Conservation (phyloP, 2,113 vertebrate genomes). For the Lucifuga dentata region DNA sequence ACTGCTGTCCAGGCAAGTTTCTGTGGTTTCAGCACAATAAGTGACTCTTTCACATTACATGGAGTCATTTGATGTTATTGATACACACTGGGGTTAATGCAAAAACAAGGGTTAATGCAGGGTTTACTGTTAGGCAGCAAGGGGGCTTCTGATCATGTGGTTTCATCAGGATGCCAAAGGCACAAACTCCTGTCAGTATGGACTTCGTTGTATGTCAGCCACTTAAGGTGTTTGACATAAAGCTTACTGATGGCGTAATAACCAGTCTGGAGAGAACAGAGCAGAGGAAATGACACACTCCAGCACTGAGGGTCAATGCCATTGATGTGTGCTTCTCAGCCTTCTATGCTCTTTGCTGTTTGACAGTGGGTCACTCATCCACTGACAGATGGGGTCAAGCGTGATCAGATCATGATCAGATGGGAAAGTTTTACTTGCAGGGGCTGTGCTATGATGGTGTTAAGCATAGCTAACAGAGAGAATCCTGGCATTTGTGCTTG, state of each 20-base stretch:
- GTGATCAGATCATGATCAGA: slow-evolving; percentile 17
- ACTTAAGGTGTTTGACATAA: background rate
- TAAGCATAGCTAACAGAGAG: background rate
- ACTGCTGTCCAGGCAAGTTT: no score
- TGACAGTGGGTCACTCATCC: slow-evolving; percentile 48
- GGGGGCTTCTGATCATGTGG: no score
- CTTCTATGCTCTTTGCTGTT: slow-evolving; percentile 1
- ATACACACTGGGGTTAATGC: no score
- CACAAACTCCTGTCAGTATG: background rate
- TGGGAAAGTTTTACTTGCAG: slow-evolving; percentile 14
- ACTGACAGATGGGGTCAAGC: slow-evolving; percentile 15
- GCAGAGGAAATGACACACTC: background rate
- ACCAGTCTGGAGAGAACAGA: no score
- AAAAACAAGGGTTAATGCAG: no score
- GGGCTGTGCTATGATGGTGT: slow-evolving; percentile 5
- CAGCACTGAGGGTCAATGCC: background rate
- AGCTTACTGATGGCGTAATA: no score
- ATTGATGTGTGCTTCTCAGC: slow-evolving; percentile 16
- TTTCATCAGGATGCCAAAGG: no score
- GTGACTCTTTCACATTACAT: no score
- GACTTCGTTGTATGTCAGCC: slow-evolving; percentile 13
- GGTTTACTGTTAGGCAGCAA: no score
- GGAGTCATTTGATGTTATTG: no score
- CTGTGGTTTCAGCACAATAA: no score
- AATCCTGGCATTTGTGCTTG: slow-evolving; percentile 4